These are phyloP conservation scores for Dryoscopus gambensis DNA, from an alignment of 2,113 vertebrate genomes.

Conservation along the genomic window DNA sequence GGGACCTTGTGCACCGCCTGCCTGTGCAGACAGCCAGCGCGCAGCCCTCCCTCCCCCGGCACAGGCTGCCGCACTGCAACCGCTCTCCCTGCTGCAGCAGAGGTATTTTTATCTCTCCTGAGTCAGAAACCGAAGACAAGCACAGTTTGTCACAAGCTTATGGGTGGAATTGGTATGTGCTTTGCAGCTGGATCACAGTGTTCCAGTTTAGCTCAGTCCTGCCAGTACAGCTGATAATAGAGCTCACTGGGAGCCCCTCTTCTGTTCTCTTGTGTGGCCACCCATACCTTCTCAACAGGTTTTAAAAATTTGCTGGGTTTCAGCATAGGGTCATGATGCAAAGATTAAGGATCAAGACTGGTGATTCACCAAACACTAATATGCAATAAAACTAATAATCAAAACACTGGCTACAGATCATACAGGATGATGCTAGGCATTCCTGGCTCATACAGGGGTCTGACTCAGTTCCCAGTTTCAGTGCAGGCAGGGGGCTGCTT, in stretches of 20 bases:
- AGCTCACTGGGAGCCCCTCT: not conserved
- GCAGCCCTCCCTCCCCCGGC: not conserved
- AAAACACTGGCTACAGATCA: not conserved
- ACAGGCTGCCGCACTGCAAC: not conserved
- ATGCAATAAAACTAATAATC: not conserved
- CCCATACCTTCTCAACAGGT: not conserved
- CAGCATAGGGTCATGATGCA: not conserved
- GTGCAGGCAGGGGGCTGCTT: not conserved
- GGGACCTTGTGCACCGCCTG: not conserved
- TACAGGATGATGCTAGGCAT: not conserved
- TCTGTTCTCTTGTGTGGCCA: not conserved
- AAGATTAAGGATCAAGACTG: not conserved
- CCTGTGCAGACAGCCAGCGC: not conserved
- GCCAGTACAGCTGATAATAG: not conserved
- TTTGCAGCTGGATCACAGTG: conserved; percentile 2
- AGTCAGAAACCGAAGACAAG: conserved; percentile 35
- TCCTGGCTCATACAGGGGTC: not conserved
- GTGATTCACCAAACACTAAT: not conserved
- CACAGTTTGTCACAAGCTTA: conserved; percentile 22
- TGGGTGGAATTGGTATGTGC: not conserved
- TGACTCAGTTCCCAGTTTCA: not conserved
- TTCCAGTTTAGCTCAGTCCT: not conserved
- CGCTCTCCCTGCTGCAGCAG: not conserved
- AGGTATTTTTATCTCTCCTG: conserved; percentile 57
- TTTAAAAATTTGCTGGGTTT: not conserved